Percentiles rank a stretch among this genome's conserved stretches.
phyloP scores from a whole-genome alignment of 2,888 invertebrate species.

The Eupithecia vulgata region DNA sequence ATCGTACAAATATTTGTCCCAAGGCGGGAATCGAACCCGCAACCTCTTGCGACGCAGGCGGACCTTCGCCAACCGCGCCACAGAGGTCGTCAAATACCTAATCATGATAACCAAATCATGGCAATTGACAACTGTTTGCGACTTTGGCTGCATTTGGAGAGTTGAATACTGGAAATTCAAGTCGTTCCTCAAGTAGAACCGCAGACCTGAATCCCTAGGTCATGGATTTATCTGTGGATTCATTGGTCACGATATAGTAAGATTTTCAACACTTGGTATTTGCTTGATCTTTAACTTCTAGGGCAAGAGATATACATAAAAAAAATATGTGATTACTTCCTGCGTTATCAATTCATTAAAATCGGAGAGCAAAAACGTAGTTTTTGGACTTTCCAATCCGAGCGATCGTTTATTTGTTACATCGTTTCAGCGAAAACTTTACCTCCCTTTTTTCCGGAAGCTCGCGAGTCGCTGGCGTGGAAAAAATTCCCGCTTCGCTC shows the following conservation, averaged over 20 bases:
- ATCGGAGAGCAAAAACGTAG: slow-evolving; percentile 22
- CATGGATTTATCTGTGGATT: neutral
- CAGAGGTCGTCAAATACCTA: too few species aligned
- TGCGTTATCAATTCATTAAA: neutral
- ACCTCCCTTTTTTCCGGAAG: slow-evolving; percentile 48
- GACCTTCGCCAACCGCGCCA: too few species aligned
- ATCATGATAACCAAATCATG: neutral
- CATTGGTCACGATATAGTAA: neutral
- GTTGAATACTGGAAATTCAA: neutral
- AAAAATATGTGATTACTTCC: neutral
- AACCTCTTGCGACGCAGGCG: too few species aligned
- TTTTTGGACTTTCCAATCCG: slow-evolving; percentile 57
- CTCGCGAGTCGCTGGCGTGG: slow-evolving; percentile 45
- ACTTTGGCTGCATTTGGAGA: neutral
- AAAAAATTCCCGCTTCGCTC: slow-evolving; percentile 41
- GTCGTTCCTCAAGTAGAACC: neutral
- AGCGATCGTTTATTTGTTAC: slow-evolving; percentile 57
- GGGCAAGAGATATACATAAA: neutral
- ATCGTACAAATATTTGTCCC: too few species aligned
- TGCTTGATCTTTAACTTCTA: neutral
- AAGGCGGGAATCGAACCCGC: too few species aligned
- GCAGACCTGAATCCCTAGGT: neutral
- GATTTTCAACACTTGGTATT: neutral
- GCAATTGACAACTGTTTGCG: neutral
- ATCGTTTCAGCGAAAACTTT: slow-evolving; percentile 53